These are phyloP conservation scores for Troides aeacus DNA, from an alignment of 2,888 invertebrate species.

Conservation along the genomic window DNA sequence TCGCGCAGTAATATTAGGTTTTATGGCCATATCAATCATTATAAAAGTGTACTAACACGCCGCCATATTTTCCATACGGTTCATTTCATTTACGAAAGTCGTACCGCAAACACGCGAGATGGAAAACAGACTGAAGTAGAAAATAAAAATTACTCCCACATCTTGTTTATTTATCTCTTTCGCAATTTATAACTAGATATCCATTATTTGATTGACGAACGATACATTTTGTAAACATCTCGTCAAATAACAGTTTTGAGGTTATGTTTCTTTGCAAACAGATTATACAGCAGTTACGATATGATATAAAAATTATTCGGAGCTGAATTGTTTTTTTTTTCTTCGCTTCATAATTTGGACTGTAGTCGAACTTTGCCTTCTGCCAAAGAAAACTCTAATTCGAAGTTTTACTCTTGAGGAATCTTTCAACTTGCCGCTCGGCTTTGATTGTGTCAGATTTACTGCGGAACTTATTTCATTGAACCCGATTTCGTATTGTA, in stretches of 20 bases:
- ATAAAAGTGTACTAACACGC: neutral
- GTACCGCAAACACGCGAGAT: conserved; percentile 3
- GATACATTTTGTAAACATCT: too few species aligned
- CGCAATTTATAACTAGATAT: too few species aligned
- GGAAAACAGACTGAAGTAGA: neutral
- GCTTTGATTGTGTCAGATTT: conserved; percentile 2
- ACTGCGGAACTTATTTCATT: conserved; percentile 8
- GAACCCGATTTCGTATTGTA: too few species aligned
- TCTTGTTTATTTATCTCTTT: too few species aligned
- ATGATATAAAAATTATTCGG: too few species aligned
- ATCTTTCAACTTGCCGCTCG: neutral
- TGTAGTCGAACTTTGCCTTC: neutral
- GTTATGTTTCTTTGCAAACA: too few species aligned
- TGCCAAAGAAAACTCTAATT: conserved; percentile 5
- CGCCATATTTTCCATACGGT: conserved; percentile 4
- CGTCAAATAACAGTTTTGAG: too few species aligned
- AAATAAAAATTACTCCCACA: neutral
- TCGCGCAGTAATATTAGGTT: too few species aligned
- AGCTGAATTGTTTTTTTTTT: too few species aligned
- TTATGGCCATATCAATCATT: too few species aligned
- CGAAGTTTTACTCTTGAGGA: conserved; percentile 6
- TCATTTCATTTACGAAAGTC: conserved; percentile 11
- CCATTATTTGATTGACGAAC: too few species aligned
- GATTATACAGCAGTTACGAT: too few species aligned
- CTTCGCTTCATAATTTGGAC: neutral